Evolutionary conservation across 2,113 vertebrate species (phyloP).

Genomic region (Aramus guarauna): DNA sequence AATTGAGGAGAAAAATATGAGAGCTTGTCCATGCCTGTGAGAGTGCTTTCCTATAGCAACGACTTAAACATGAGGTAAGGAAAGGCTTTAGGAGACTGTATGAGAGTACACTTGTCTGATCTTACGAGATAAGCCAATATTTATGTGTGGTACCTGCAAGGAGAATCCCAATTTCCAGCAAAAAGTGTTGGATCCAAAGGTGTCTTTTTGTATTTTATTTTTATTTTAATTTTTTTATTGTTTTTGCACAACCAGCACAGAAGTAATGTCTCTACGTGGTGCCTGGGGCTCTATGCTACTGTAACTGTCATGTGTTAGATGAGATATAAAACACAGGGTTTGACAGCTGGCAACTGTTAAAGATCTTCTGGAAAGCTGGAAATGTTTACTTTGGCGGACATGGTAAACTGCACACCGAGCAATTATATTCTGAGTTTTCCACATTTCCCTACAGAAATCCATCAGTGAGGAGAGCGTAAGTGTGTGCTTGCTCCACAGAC

Average conservation of each 20-base stretch:
- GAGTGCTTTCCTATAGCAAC: neutral
- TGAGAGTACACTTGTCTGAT: neutral
- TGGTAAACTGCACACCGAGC: neutral
- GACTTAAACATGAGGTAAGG: neutral
- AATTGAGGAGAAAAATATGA: neutral
- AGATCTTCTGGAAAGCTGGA: constrained; percentile 2
- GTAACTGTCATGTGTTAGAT: neutral
- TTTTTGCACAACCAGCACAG: neutral
- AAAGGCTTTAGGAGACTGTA: neutral
- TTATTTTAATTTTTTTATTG: neutral
- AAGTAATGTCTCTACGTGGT: neutral
- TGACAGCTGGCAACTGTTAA: constrained; percentile 18
- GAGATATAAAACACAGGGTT: neutral
- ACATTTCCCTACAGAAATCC: neutral
- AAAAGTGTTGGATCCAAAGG: neutral
- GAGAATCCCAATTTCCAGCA: neutral
- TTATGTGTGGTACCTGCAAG: neutral
- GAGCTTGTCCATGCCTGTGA: neutral
- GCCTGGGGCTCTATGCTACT: neutral
- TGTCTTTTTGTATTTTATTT: neutral
- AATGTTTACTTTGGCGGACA: neutral
- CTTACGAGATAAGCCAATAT: neutral
- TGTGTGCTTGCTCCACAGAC: neutral
- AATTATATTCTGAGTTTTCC: neutral
- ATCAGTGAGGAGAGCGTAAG: neutral